Evolutionary conservation across 2,113 vertebrate genomes (phyloP).

Genomic region (Chiloscyllium plagiosum): DNA sequence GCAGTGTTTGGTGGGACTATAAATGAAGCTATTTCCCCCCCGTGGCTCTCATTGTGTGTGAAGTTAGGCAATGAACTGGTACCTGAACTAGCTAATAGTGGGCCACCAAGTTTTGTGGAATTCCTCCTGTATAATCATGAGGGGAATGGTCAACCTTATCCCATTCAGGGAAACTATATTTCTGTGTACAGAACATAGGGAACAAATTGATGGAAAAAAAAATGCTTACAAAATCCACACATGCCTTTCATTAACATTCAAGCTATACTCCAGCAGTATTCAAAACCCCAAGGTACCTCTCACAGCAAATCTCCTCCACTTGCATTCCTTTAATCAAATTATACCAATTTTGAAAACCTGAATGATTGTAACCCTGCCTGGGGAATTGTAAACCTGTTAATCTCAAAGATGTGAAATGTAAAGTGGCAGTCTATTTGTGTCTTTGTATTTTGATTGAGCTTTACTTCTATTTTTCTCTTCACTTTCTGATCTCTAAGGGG

Average conservation of each 20-base stretch:
- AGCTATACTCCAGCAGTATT: neutral
- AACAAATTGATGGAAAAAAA: neutral
- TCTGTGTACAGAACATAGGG: neutral
- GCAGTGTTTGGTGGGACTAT: neutral
- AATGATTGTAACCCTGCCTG: neutral
- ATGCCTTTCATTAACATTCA: conserved; percentile 18
- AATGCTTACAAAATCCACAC: neutral
- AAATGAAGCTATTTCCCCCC: neutral
- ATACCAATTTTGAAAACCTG: conserved; percentile 3
- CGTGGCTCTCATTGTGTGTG: too few relatives aligned
- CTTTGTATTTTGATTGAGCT: neutral
- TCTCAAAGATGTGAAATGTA: neutral
- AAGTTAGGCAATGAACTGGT: too few relatives aligned
- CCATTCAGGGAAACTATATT: neutral
- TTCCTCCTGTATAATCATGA: neutral
- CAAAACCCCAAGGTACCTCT: conserved; percentile 7
- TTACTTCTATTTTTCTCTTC: neutral
- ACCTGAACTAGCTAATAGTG: neutral
- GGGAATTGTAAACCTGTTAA: neutral
- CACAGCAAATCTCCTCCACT: conserved; percentile 10
- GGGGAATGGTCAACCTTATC: neutral
- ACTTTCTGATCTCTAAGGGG: neutral
- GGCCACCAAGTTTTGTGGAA: neutral
- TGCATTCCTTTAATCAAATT: conserved; percentile 1
- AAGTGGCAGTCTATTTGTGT: neutral